Percentiles rank a stretch among this genome's conserved stretches.
phyloP scores from a whole-genome alignment of 1,140 invertebrate species.

The Centruroides vittatus region DNA sequence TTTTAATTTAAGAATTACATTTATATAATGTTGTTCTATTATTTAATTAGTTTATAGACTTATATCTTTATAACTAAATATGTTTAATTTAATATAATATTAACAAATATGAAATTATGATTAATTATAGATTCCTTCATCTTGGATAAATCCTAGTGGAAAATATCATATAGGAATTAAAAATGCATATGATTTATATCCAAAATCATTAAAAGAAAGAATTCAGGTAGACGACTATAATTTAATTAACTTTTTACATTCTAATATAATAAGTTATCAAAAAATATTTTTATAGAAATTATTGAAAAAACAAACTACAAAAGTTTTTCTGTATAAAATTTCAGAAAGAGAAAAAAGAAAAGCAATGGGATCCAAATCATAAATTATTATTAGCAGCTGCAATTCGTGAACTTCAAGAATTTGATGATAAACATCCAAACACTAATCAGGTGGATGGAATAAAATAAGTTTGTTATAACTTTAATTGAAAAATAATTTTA shows the following conservation, averaged over 20 bases:
- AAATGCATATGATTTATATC: constrained; percentile 72
- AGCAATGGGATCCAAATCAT: constrained; percentile 68
- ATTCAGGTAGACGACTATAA: constrained; percentile 31
- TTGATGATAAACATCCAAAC: constrained; percentile 30
- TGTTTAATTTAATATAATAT: too few species aligned
- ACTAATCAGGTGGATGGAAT: constrained; percentile 26
- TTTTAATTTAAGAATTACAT: too few species aligned
- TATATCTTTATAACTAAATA: too few species aligned
- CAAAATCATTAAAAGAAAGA: constrained; percentile 62
- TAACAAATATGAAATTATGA: too few species aligned
- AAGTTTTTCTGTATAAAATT: constrained; percentile 14
- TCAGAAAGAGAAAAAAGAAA: constrained; percentile 60
- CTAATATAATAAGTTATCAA: constrained; percentile 3
- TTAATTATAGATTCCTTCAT: constrained; percentile 52
- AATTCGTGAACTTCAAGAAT: constrained; percentile 46
- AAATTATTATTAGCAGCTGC: constrained; percentile 62
- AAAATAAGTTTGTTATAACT: too few species aligned
- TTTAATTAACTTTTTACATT: constrained; percentile 3
- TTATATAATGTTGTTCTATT: too few species aligned
- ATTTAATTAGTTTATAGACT: too few species aligned
- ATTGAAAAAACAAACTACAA: neutral
- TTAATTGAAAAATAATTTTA: too few species aligned
- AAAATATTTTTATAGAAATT: neutral
- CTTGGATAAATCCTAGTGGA: constrained; percentile 59
- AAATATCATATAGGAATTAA: constrained; percentile 56